These are phyloP conservation scores for Peromyscus eremicus DNA, from an alignment of 2,797 vertebrate genomes.

Conservation along the genomic window DNA sequence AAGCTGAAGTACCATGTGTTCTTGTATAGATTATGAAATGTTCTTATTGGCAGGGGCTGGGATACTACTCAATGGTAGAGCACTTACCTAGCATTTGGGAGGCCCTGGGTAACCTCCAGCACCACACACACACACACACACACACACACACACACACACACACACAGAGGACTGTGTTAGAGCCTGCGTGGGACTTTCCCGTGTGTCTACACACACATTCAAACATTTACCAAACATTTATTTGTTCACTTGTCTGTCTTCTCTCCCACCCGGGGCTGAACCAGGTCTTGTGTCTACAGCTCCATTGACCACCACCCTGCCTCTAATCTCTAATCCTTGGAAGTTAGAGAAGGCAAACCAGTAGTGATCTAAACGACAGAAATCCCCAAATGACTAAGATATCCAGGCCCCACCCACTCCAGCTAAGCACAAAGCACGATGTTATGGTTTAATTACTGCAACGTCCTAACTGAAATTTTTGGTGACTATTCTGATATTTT, in stretches of 20 bases:
- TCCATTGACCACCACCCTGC: not conserved
- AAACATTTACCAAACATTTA: not conserved
- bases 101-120: not conserved
- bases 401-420: not conserved
- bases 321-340: not conserved
- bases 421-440: not conserved
- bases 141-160: too few relatives aligned
- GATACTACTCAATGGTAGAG: not conserved
- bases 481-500: slow-evolving; percentile 64
- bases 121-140: not conserved
- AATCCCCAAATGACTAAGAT: slow-evolving; percentile 17
- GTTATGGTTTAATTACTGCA: slow-evolving; percentile 59
- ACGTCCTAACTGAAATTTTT: slow-evolving; percentile 72
- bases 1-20: not conserved
- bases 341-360: slow-evolving; percentile 48
- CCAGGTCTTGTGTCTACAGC: slow-evolving; percentile 40
- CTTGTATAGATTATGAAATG: not conserved
- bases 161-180: not conserved
- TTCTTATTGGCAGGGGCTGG: not conserved
- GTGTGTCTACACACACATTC: not conserved
- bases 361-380: slow-evolving; percentile 34
- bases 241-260: slow-evolving; percentile 26
- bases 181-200: not conserved
- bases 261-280: not conserved
- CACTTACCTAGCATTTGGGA: not conserved